Percentiles rank a stretch among this genome's conserved stretches.
phyloP scores from a whole-genome alignment of 2,113 vertebrate species.

The Oceanites oceanicus region DNA sequence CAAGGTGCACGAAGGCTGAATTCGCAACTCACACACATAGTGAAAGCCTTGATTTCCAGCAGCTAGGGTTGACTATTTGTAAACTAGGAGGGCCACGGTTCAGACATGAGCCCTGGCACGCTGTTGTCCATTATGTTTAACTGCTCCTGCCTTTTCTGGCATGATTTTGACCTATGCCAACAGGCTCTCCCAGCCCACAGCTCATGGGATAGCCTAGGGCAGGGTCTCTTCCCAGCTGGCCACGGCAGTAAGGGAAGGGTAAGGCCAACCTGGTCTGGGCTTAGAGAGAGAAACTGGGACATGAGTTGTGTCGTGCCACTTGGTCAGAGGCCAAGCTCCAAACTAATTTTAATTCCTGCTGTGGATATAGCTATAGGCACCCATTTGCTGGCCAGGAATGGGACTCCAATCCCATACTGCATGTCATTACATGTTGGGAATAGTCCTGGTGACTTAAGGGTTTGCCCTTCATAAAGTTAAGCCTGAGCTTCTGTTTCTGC shows the following conservation, averaged over 20 bases:
- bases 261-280: not conserved
- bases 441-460: not conserved
- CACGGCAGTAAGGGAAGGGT: not conserved
- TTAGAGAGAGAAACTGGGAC: not conserved
- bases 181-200: accelerated
- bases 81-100: not conserved
- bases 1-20: not conserved
- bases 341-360: not conserved
- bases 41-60: not conserved
- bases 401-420: not conserved
- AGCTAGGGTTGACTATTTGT: not conserved
- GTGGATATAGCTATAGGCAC: not conserved
- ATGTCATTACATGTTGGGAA: not conserved
- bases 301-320: not conserved
- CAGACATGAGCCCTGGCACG: not conserved
- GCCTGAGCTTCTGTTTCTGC: not conserved
- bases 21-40: accelerated
- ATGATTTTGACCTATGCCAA: not conserved
- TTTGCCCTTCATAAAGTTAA: not conserved
- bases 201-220: not conserved
- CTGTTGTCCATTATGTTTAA: not conserved
- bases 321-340: not conserved
- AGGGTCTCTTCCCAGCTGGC: not conserved
- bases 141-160: not conserved
- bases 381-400: not conserved